These are phyloP conservation scores for Hirundo rustica DNA, from an alignment of 2,797 vertebrate genomes.

Conservation along the genomic window DNA sequence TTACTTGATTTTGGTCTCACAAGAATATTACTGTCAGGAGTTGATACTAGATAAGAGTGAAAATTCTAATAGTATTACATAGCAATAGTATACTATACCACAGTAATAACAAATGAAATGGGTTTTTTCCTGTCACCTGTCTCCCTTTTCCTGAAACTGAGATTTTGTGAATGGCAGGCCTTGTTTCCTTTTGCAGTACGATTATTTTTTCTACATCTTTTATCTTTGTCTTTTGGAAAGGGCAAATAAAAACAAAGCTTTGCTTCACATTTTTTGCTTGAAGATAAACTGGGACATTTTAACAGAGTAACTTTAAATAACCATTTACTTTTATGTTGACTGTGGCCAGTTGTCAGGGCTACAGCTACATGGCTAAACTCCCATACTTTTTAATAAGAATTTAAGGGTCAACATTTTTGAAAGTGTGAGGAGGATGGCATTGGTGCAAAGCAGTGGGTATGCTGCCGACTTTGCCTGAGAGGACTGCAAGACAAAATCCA, in stretches of 20 bases:
- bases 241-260: constrained; percentile 22
- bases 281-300: constrained; percentile 3
- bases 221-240: constrained; percentile 21
- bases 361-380: background rate
- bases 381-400: background rate
- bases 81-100: background rate
- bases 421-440: background rate
- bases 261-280: constrained; percentile 18
- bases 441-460: background rate
- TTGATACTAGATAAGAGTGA: background rate
- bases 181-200: background rate
- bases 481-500: background rate
- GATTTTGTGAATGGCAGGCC: background rate
- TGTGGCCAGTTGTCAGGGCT: background rate
- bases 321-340: constrained; percentile 22
- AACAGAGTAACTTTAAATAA: background rate
- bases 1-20: background rate
- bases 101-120: background rate
- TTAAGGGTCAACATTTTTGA: background rate
- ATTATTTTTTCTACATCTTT: constrained; percentile 8
- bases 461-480: background rate
- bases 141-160: background rate
- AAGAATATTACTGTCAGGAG: background rate
- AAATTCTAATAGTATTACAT: background rate
- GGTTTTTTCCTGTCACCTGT: background rate